Conservation (phyloP, 2,888 invertebrate species). For the Agapostemon virescens region DNA sequence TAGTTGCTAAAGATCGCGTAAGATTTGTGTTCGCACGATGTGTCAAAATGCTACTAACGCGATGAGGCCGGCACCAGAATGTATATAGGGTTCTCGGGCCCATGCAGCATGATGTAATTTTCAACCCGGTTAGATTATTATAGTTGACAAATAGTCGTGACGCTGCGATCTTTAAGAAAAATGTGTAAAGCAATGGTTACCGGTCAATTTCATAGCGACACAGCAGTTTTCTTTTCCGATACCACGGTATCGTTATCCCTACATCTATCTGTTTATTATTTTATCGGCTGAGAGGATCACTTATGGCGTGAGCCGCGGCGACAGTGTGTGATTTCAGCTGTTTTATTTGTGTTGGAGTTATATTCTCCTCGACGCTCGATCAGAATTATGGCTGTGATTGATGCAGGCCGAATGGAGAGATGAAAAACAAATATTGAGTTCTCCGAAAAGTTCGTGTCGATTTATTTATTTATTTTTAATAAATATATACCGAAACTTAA, state of each 20-base stretch:
- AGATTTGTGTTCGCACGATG: not conserved
- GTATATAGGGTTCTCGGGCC: conserved; percentile 30
- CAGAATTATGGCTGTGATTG: too few species aligned
- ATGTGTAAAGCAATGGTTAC: not conserved
- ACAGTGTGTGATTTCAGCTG: too few species aligned
- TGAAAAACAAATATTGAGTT: too few species aligned
- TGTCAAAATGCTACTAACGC: conserved; percentile 38
- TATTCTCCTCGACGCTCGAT: too few species aligned
- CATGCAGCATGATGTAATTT: conserved; percentile 53
- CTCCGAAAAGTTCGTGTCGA: too few species aligned
- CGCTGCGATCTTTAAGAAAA: not conserved
- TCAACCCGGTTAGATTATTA: conserved; percentile 3
- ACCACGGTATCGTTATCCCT: not conserved
- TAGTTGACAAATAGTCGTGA: conserved; percentile 25
- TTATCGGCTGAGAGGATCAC: not conserved
- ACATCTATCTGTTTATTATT: not conserved
- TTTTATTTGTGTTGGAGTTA: too few species aligned
- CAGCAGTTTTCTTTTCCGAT: not conserved
- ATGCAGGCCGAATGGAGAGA: too few species aligned
- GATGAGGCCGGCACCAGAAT: not conserved
- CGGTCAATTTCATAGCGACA: not conserved
- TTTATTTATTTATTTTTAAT: too few species aligned
- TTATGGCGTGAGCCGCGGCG: not conserved
- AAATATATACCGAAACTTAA: too few species aligned
- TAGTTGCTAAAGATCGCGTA: too few species aligned